phyloP scores from a whole-genome alignment of 2,888 invertebrate species.

The Drosophila kuntzei region DNA sequence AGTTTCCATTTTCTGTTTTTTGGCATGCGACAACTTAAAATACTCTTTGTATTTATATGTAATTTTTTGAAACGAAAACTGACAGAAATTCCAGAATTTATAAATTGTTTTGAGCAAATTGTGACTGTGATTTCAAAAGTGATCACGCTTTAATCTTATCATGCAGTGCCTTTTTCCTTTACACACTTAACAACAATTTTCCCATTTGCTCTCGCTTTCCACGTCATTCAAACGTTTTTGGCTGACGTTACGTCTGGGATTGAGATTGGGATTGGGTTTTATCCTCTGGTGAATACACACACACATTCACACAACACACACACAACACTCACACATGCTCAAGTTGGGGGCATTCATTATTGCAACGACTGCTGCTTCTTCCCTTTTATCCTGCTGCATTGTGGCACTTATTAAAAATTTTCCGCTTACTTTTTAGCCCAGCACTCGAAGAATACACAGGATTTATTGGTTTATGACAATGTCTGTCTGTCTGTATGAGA shows the following conservation, averaged over 20 bases:
- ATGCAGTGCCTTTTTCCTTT: constrained; percentile 12
- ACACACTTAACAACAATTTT: constrained; percentile 16
- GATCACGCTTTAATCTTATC: constrained; percentile 3
- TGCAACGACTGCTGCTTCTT: constrained; percentile 43
- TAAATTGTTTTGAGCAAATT: no score
- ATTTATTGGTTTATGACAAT: background rate
- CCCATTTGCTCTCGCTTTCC: constrained; percentile 51
- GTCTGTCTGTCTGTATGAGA: background rate
- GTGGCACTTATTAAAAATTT: constrained; percentile 80
- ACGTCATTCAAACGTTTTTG: constrained; percentile 63
- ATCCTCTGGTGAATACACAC: constrained; percentile 41
- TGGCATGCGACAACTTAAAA: background rate
- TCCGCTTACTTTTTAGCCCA: constrained; percentile 53
- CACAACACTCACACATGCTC: constrained; percentile 27
- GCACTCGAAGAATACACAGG: background rate
- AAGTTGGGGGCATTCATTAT: constrained; percentile 59
- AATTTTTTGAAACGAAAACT: no score
- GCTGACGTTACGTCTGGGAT: constrained; percentile 54
- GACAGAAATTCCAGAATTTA: no score
- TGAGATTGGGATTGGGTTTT: constrained; percentile 42
- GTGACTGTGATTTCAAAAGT: background rate
- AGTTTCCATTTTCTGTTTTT: background rate
- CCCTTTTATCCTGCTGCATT: constrained; percentile 59
- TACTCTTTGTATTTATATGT: no score
- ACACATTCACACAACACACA: constrained; percentile 16